phyloP scores from a whole-genome alignment of 1,140 invertebrate species.

The Rhysida immarginata region DNA sequence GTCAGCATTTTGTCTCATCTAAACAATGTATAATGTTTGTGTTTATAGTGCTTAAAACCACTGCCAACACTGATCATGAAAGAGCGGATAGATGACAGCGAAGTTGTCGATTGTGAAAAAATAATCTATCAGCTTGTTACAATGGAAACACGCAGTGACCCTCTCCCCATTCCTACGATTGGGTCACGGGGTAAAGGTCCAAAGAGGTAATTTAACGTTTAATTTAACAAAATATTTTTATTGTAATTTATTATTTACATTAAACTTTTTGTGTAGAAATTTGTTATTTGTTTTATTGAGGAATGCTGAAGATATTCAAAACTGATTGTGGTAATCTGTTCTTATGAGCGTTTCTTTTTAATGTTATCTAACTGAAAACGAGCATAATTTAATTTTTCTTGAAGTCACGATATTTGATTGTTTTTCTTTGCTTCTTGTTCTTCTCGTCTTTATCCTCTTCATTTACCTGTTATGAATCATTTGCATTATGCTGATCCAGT shows the following conservation, averaged over 20 bases:
- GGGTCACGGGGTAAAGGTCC: conserved; percentile 36
- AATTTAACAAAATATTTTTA: not conserved
- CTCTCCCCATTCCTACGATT: conserved; percentile 45
- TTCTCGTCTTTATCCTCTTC: too few species aligned
- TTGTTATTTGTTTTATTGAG: not conserved
- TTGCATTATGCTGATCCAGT: too few species aligned
- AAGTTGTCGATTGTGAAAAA: conserved; percentile 74
- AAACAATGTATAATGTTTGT: too few species aligned
- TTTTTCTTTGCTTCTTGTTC: too few species aligned
- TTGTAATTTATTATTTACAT: not conserved
- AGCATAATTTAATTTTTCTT: too few species aligned
- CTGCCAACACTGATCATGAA: conserved; percentile 61
- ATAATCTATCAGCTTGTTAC: conserved; percentile 65
- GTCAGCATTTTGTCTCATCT: too few species aligned
- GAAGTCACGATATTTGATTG: too few species aligned
- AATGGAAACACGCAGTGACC: conserved; percentile 68
- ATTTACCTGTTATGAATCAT: too few species aligned
- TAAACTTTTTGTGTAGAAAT: not conserved
- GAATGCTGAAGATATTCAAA: too few species aligned
- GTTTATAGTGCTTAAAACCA: conserved; percentile 71
- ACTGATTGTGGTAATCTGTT: too few species aligned
- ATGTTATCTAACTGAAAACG: too few species aligned
- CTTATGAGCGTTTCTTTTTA: too few species aligned
- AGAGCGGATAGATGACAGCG: conserved; percentile 64
- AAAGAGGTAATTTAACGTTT: conserved; percentile 22